Evolutionary conservation across 2,888 invertebrate species (phyloP).

Genomic region (Gymnocheta viridis): DNA sequence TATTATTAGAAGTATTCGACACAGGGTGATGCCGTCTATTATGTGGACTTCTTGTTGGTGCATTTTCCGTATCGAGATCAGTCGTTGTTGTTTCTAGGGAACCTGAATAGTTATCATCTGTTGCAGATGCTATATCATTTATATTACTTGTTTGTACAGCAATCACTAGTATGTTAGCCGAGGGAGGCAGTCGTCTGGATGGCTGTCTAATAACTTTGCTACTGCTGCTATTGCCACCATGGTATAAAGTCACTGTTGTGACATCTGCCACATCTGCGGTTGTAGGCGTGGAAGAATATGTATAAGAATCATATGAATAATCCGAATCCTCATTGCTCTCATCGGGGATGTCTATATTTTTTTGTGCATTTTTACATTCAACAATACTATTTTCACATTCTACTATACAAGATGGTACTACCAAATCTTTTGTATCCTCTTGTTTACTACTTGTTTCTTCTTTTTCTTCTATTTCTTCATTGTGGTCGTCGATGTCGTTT

Average conservation of each 20-base stretch:
- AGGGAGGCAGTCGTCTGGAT: constrained; percentile 16
- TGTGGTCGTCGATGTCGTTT: not conserved
- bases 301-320: constrained; percentile 69
- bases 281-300: constrained; percentile 78
- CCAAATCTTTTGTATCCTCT: constrained; percentile 2
- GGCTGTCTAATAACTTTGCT: constrained; percentile 32
- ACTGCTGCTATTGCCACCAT: constrained; percentile 15
- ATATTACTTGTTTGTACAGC: constrained; percentile 43
- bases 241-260: constrained; percentile 69
- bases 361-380: constrained; percentile 30
- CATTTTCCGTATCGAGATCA: constrained; percentile 77
- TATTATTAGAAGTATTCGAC: constrained; percentile 21
- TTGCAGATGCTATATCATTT: constrained; percentile 48
- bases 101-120: constrained; percentile 75
- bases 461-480: not conserved
- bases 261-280: constrained; percentile 80
- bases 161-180: constrained; percentile 52
- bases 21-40: constrained; percentile 18
- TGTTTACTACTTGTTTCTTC: not conserved
- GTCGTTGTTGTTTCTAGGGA: constrained; percentile 80
- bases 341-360: constrained; percentile 47
- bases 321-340: constrained; percentile 74
- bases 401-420: constrained; percentile 59
- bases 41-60: constrained; percentile 61
- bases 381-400: constrained; percentile 19